Evolutionary conservation across 1,140 invertebrate genomes (phyloP), one percentile per base, ranked within the genome.

Genomic region (Ips nitidus): DNA sequence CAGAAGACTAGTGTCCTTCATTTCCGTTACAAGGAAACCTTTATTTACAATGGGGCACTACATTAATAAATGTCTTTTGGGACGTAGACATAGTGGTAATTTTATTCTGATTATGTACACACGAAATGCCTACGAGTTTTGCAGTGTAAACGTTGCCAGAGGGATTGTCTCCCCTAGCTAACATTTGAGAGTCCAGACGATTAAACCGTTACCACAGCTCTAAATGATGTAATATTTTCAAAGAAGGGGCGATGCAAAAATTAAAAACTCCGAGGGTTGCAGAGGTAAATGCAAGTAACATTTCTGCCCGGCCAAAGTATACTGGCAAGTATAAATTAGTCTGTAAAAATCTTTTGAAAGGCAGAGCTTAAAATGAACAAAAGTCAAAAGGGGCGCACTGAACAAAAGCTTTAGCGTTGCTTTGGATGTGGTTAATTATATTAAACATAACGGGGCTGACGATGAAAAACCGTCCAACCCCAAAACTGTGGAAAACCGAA

Each of bases 1-100:
- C 74, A 74, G 72, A 75, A 75, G 73, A 71, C 73, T 74, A 72
- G 74, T 75, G 70, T 72, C 67, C 74, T 75, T 75, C 72, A 75
- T 75, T 75, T 75, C 74, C 74, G 71, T 41, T 52, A 61, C 57
- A 39, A 53, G 4, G 8, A 70, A 66, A 55, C 53, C 53, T 37
- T 55, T 55, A 55, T 55, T 55, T 55, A 39, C 53, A 2, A 7
- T 55, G 38, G 53, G 5, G n/a, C n/a, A n/a, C 45, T 47, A 47
- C 5, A 47, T 47, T 47, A 47, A 47, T 5, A 47, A 47, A 22
- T 22, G 22, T 4, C n/a, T 6, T 47, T 47, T 6, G 45, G 45
- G 2, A 55, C 6, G 1, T 55, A 55, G 37, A 37, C 22, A 8
- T 50, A 50, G 45, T 22, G 2, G 3, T 22, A 50, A 22, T 50